phyloP scores from a whole-genome alignment of 1,140 invertebrate genomes.

The Aphidius gifuensis region DNA sequence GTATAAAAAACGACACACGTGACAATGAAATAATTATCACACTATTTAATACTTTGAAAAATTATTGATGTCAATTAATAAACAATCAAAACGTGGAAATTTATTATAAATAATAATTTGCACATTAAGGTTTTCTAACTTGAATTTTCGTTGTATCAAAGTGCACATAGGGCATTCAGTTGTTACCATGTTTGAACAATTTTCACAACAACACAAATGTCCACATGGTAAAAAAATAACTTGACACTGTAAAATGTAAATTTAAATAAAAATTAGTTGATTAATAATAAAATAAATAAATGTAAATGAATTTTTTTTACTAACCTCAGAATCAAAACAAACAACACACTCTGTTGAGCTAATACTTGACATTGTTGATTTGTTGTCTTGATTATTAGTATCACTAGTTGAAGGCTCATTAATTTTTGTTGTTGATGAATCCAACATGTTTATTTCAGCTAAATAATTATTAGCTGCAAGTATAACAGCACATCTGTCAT shows the following conservation, averaged over 20 bases:
- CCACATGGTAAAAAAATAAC: constrained; percentile 82
- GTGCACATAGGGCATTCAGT: constrained; percentile 74
- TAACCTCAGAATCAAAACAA: constrained; percentile 72
- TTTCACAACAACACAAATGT: constrained; percentile 75
- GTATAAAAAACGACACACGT: neutral
- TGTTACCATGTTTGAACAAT: constrained; percentile 61
- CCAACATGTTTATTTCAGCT: constrained; percentile 44
- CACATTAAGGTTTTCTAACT: constrained; percentile 49
- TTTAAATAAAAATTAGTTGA: constrained; percentile 21
- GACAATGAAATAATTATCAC: too few species aligned
- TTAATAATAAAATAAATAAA: constrained; percentile 2
- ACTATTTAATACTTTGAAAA: too few species aligned
- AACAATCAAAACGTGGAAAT: too few species aligned
- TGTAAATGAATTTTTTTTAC: constrained; percentile 32
- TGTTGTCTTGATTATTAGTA: constrained; percentile 25
- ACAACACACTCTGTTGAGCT: constrained; percentile 71
- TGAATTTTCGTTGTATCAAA: constrained; percentile 65
- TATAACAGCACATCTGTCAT: constrained; percentile 61
- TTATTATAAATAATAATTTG: too few species aligned
- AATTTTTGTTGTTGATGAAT: constrained; percentile 32
- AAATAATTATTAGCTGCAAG: constrained; percentile 61
- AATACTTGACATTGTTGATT: constrained; percentile 31
- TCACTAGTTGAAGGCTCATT: constrained; percentile 53
- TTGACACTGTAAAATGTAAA: constrained; percentile 61
- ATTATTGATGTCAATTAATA: too few species aligned